phyloP scores from a whole-genome alignment of 2,797 vertebrate genomes.

The Chelmon rostratus region DNA sequence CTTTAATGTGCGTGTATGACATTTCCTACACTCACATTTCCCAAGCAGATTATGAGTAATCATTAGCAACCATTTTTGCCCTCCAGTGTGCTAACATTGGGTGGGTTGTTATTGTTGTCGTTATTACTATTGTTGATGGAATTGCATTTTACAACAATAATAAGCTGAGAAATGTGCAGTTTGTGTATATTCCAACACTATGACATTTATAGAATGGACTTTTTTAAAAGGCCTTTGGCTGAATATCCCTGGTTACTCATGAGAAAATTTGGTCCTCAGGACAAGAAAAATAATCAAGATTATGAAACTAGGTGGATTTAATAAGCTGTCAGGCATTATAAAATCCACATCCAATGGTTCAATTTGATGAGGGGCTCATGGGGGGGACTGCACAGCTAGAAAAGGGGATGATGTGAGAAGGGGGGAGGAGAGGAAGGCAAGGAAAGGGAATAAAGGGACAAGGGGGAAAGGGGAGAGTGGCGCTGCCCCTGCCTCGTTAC shows the following conservation, averaged over 20 bases:
- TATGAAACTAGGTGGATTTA: constrained; percentile 53
- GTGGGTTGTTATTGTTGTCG: constrained; percentile 53
- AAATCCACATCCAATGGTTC: constrained; percentile 28
- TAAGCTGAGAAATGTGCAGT: constrained; percentile 50
- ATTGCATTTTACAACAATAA: constrained; percentile 45
- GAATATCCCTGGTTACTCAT: constrained; percentile 30
- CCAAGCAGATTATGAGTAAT: constrained; percentile 77
- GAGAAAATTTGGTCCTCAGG: constrained; percentile 33
- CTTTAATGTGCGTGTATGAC: constrained; percentile 67
- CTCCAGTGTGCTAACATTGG: constrained; percentile 58
- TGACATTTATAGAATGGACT: constrained; percentile 56
- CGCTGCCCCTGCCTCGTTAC: constrained; percentile 81
- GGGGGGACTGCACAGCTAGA: constrained; percentile 30
- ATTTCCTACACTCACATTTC: constrained; percentile 71
- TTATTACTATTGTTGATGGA: constrained; percentile 58
- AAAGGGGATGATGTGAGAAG: neutral
- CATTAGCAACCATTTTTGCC: constrained; percentile 74
- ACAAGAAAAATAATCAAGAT: constrained; percentile 50
- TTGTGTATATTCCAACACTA: constrained; percentile 37
- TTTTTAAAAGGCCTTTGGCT: constrained; percentile 47
- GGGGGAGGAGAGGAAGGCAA: constrained; percentile 13
- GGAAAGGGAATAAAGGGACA: constrained; percentile 8
- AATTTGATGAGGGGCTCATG: constrained; percentile 45
- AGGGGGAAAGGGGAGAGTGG: constrained; percentile 13
- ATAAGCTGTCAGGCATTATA: constrained; percentile 43